These are phyloP conservation scores for Ptilorrhoa leucosticta DNA, from an alignment of 2,113 vertebrate species.

Conservation along the genomic window DNA sequence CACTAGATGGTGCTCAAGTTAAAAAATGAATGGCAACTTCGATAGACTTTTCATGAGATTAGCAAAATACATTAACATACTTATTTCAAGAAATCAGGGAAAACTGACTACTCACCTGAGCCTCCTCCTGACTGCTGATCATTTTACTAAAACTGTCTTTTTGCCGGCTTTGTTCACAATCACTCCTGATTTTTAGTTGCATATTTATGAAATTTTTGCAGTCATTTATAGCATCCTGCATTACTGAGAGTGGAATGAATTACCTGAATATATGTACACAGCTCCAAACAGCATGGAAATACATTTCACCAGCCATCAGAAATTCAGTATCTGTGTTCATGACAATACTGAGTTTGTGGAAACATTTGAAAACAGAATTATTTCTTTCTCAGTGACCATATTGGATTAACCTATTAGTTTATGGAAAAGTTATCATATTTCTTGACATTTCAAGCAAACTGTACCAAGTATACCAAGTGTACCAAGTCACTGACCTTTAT, in stretches of 20 bases:
- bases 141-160: not conserved
- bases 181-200: not conserved
- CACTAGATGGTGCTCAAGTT: slow-evolving; percentile 64
- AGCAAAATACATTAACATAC: not conserved
- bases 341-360: not conserved
- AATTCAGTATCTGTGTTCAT: not conserved
- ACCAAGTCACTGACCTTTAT: not conserved
- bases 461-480: not conserved
- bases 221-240: not conserved
- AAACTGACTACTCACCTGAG: not conserved
- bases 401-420: slow-evolving; percentile 1
- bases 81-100: not conserved
- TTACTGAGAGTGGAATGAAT: not conserved
- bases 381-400: slow-evolving; percentile 1
- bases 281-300: not conserved
- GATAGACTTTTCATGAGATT: not conserved
- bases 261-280: not conserved
- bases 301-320: not conserved
- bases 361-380: slow-evolving; percentile 1
- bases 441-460: slow-evolving; percentile 18
- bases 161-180: not conserved
- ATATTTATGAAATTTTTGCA: not conserved
- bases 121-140: not conserved
- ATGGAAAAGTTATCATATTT: not conserved
- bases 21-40: not conserved